Evolutionary conservation across 2,888 invertebrate genomes (phyloP).

Genomic region (Subacronicta megacephala): DNA sequence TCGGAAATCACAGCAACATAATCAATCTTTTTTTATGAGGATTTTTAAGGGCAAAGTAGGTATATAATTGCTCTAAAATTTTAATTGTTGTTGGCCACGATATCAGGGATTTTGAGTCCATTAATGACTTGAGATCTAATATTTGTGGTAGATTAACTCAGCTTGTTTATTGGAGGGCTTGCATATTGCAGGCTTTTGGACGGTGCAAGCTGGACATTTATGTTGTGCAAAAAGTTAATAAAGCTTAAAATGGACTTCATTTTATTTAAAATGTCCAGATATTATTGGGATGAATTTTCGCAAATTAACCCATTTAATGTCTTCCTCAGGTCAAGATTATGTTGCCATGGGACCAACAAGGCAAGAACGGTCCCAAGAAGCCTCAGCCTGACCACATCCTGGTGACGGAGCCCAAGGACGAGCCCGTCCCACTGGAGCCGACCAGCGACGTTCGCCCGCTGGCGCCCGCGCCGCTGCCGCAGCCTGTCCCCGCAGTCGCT

Average conservation of each 20-base stretch:
- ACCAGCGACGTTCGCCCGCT: conserved; percentile 93
- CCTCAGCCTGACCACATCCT: conserved; percentile 99
- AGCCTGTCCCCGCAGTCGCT: conserved; percentile 76
- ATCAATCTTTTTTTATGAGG: too few relatives aligned
- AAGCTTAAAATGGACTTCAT: too few relatives aligned
- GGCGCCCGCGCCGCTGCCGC: conserved; percentile 89
- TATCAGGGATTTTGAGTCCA: conserved; percentile 81
- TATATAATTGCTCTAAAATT: too few relatives aligned
- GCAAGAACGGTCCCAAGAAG: conserved; percentile 99
- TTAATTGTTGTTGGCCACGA: conserved; percentile 68
- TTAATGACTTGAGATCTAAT: conserved; percentile 79
- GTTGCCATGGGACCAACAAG: conserved; percentile 99
- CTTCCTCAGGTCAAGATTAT: conserved; percentile 98
- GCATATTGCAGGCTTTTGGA: conserved; percentile 80
- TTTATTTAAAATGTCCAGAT: too few relatives aligned
- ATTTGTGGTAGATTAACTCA: conserved; percentile 79
- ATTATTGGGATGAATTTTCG: too few relatives aligned
- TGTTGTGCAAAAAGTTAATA: conserved; percentile 14
- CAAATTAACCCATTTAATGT: conserved; percentile 9
- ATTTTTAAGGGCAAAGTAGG: too few relatives aligned
- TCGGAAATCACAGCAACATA: too few relatives aligned
- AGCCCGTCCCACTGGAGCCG: conserved; percentile 92
- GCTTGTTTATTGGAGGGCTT: conserved; percentile 84
- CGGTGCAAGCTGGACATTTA: conserved; percentile 79
- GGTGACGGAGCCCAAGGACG: conserved; percentile 99